Evolutionary conservation across 1,140 invertebrate species (phyloP).

Genomic region (Drosophila leontia): DNA sequence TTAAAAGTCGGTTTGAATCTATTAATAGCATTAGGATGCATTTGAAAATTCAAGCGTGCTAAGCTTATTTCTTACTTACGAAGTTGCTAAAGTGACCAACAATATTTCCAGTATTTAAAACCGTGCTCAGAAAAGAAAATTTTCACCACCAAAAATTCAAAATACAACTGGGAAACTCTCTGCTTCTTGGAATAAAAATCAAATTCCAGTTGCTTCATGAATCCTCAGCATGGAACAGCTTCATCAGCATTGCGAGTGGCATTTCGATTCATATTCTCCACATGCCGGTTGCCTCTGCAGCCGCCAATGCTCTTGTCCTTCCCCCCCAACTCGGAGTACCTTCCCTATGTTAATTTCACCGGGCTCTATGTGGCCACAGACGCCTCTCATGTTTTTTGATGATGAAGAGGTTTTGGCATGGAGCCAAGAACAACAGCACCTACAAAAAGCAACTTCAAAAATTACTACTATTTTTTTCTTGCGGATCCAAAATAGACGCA

Average conservation of each 20-base stretch:
- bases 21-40: background rate
- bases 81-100: background rate
- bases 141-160: background rate
- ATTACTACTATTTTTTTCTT: slow-evolving; percentile 44
- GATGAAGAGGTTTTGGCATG: slow-evolving; percentile 75
- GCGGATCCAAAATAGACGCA: slow-evolving; percentile 58
- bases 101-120: background rate
- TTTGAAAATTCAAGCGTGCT: background rate
- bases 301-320: slow-evolving; percentile 5
- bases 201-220: slow-evolving; percentile 9
- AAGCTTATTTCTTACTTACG: background rate
- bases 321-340: background rate
- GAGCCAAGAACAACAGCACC: slow-evolving; percentile 46
- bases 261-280: slow-evolving; percentile 32
- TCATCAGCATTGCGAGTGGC: slow-evolving; percentile 28
- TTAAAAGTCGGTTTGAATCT: background rate
- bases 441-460: slow-evolving; percentile 29
- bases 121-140: background rate
- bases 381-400: slow-evolving; percentile 74
- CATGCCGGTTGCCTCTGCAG: slow-evolving; percentile 7
- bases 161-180: too few species aligned
- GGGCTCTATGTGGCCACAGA: slow-evolving; percentile 26
- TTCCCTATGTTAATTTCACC: slow-evolving; percentile 74
- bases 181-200: background rate
- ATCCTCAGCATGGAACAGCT: slow-evolving; percentile 2